Base-by-base conservation (phyloP, 1,140 invertebrate species). In the Asbolus verrucosus region DNA sequence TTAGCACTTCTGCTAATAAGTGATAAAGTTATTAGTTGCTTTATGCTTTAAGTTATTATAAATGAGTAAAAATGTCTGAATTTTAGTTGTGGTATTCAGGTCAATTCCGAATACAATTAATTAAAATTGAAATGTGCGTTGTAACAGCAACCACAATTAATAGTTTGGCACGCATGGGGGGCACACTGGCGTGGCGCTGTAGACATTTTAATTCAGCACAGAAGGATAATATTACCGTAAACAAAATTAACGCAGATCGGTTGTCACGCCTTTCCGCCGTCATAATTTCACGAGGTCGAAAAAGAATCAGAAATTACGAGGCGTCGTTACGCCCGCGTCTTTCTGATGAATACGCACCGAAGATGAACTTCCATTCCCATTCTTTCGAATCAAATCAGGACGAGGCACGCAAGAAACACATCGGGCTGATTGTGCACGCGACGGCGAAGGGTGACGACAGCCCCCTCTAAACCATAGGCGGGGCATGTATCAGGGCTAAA, bases 341-440 rank as follows among this genome's bases (percentile, higher is more conserved):
- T 14, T 54, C 46, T 27, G 46, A 30, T 54, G 46, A 54, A 54
- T 54, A 54, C 46, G 46, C 46, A 54, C 46, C 24, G 1, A 19
- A 54, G 46, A 68, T 68, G 67, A 69, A 69, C 36, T 69, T 69
- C 54, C 67, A 69, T 62, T 69, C 41, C 59, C 67, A 46, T 62
- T 69, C 61, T 46, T 54, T 69, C 14, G 33, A 69, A 69, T 59
- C 59, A 69, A 69, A 69, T 69, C 67, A 69, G 36, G 27, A n/a
- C 19, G 38, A 19, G 18, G 31, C 67, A 69, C 67, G 67, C 67
- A 43, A 69, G 41, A 69, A 69, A 69, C 59, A 69, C 67, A 69
- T 69, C 54, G 54, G 41, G 54, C 14, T 27, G 33, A 24, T 11
- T 30, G 33, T 36, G 43, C 65, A 67, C 46, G 46, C 46, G 46